Percentiles rank a stretch among this genome's conserved stretches.
Conservation (phyloP, 2,113 vertebrate species). For the Vidua chalybeata region DNA sequence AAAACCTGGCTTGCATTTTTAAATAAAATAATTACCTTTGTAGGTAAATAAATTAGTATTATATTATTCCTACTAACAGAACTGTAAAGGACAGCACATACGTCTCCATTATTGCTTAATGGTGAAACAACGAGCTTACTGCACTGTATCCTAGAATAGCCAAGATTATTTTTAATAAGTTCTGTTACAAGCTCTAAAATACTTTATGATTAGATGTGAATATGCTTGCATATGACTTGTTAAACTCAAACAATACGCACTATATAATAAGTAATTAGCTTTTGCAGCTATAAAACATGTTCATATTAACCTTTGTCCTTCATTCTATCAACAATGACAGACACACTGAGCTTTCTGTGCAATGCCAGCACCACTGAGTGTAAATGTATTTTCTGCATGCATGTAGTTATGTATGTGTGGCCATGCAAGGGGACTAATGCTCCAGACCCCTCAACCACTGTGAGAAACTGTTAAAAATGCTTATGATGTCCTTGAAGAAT, state of each 20-base stretch:
- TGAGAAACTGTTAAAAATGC: not conserved
- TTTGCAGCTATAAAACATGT: not conserved
- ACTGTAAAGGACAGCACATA: not conserved
- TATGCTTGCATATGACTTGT: not conserved
- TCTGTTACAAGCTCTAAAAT: constrained; percentile 26
- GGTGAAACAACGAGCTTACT: constrained; percentile 15
- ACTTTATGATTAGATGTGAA: not conserved
- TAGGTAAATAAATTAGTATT: constrained; percentile 1
- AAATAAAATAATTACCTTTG: not conserved
- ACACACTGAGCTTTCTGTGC: not conserved
- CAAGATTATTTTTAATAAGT: constrained; percentile 46
- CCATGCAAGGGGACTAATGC: not conserved
- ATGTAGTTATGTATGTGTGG: not conserved
- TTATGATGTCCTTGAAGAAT: not conserved
- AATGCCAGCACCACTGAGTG: not conserved
- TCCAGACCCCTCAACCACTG: not conserved
- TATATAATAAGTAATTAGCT: not conserved
- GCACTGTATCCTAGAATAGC: not conserved
- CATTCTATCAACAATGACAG: not conserved
- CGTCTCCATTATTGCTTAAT: constrained; percentile 11
- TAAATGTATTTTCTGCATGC: not conserved
- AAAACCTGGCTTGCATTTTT: not conserved
- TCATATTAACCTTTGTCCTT: not conserved
- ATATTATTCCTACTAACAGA: not conserved
- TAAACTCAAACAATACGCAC: not conserved